Conservation (phyloP, 2,888 invertebrate genomes). For the Apomyelois bistriatella region DNA sequence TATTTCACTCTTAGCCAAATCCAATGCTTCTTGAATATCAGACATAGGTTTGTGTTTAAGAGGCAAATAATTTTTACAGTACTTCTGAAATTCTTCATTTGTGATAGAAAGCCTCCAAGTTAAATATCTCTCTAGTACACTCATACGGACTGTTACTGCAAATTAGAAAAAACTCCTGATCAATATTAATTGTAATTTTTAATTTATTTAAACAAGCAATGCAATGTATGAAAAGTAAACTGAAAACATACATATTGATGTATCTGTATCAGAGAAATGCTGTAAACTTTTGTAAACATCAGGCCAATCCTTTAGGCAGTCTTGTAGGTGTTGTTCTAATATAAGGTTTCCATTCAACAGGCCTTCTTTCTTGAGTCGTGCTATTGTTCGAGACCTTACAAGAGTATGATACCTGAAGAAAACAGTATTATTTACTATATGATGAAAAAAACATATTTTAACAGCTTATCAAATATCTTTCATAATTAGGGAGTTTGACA, state of each 20-base stretch:
- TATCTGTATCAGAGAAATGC: conserved; percentile 44
- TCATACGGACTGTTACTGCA: conserved; percentile 62
- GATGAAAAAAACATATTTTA: too few relatives aligned
- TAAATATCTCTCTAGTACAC: conserved; percentile 58
- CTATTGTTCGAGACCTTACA: conserved; percentile 53
- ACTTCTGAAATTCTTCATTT: conserved; percentile 53
- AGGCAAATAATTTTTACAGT: conserved; percentile 58
- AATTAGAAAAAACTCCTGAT: conserved; percentile 18
- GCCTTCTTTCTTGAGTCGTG: conserved; percentile 52
- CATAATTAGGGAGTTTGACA: too few relatives aligned
- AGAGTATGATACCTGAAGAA: conserved; percentile 64
- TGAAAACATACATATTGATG: conserved; percentile 63
- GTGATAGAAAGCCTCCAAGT: conserved; percentile 55
- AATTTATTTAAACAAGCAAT: too few relatives aligned
- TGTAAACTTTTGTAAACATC: conserved; percentile 32
- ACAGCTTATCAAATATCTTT: too few relatives aligned
- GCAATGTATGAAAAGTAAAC: too few relatives aligned
- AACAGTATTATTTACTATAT: not conserved
- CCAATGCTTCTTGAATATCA: conserved; percentile 75
- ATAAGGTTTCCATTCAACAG: conserved; percentile 42
- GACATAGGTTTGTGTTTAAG: conserved; percentile 63
- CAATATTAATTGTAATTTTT: too few relatives aligned
- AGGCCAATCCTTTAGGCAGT: conserved; percentile 59
- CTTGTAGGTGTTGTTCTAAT: conserved; percentile 49
- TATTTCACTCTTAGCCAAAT: conserved; percentile 76